Percentiles rank a stretch among this genome's conserved stretches.
Evolutionary conservation across 2,888 invertebrate genomes (phyloP).

Genomic region (Eupithecia vulgata): DNA sequence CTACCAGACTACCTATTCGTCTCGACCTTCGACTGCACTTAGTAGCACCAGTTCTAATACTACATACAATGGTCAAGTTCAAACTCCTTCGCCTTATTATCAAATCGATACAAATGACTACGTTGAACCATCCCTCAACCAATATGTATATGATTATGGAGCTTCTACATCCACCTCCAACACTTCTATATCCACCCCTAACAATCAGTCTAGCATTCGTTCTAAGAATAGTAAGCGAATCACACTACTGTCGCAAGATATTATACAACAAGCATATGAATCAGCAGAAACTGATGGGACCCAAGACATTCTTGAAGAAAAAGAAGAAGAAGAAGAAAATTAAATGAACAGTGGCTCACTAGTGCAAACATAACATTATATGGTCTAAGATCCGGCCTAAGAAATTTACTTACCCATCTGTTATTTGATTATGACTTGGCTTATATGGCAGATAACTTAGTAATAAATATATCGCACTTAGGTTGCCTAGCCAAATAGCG

Average conservation of each 20-base stretch:
- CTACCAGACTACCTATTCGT: conserved; percentile 18
- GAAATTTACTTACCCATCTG: too few species aligned
- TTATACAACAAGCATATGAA: conserved; percentile 19
- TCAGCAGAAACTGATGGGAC: conserved; percentile 21
- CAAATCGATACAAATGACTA: conserved; percentile 16
- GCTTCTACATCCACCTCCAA: conserved; percentile 19
- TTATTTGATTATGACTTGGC: too few species aligned
- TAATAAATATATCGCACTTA: too few species aligned
- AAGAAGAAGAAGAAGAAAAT: conserved; percentile 10
- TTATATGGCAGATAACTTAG: too few species aligned
- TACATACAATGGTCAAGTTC: conserved; percentile 15
- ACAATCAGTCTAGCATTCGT: conserved; percentile 19
- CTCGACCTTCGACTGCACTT: conserved; percentile 15
- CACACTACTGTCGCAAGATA: conserved; percentile 19
- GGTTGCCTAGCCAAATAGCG: too few species aligned
- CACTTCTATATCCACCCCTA: conserved; percentile 15
- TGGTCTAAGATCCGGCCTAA: too few species aligned
- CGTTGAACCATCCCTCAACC: conserved; percentile 17
- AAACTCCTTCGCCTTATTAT: conserved; percentile 19
- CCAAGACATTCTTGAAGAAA: conserved; percentile 19
- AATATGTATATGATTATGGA: conserved; percentile 18
- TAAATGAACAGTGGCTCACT: conserved; percentile 14
- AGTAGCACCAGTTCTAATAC: conserved; percentile 16
- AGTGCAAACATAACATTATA: too few species aligned
- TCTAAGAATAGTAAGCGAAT: conserved; percentile 14